These are phyloP conservation scores for Lycophotia porphyrea DNA, from an alignment of 2,888 invertebrate species.

Conservation along the genomic window DNA sequence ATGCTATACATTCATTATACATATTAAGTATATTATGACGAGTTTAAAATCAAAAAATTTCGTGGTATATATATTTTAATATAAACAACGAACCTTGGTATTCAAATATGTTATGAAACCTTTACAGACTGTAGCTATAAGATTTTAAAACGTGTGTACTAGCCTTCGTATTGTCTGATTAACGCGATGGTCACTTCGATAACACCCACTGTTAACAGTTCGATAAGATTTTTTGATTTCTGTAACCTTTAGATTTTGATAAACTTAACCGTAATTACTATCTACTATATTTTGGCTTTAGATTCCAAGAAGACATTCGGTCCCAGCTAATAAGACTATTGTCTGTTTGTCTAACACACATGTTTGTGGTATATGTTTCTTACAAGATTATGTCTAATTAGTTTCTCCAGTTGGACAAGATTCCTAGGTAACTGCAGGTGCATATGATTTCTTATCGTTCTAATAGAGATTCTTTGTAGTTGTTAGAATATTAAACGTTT, in stretches of 20 bases:
- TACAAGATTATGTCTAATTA: constrained; percentile 41
- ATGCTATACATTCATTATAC: constrained; percentile 65
- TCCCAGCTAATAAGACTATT: constrained; percentile 33
- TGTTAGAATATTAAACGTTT: constrained; percentile 15
- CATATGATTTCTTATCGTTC: constrained; percentile 11
- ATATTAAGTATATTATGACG: constrained; percentile 68
- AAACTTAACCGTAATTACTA: constrained; percentile 48
- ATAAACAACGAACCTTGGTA: constrained; percentile 73
- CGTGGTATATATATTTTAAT: constrained; percentile 69
- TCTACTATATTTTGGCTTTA: constrained; percentile 29
- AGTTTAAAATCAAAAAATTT: constrained; percentile 63
- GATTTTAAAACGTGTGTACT: constrained; percentile 63
- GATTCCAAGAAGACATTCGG: constrained; percentile 42
- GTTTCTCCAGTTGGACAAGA: constrained; percentile 24
- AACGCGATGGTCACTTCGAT: constrained; percentile 70
- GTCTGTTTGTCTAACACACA: constrained; percentile 7
- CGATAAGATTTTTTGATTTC: constrained; percentile 74
- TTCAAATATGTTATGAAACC: constrained; percentile 72
- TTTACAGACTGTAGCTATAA: constrained; percentile 54
- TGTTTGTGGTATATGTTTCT: constrained; percentile 9
- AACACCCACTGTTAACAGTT: constrained; percentile 65
- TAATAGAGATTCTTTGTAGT: constrained; percentile 20
- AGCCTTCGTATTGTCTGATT: constrained; percentile 74
- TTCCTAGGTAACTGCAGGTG: constrained; percentile 19
- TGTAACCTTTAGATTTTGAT: constrained; percentile 65